Percentiles rank a stretch among this genome's conserved stretches.
Conservation (phyloP, 2,113 vertebrate species). For the Heterotilapia buettikoferi region DNA sequence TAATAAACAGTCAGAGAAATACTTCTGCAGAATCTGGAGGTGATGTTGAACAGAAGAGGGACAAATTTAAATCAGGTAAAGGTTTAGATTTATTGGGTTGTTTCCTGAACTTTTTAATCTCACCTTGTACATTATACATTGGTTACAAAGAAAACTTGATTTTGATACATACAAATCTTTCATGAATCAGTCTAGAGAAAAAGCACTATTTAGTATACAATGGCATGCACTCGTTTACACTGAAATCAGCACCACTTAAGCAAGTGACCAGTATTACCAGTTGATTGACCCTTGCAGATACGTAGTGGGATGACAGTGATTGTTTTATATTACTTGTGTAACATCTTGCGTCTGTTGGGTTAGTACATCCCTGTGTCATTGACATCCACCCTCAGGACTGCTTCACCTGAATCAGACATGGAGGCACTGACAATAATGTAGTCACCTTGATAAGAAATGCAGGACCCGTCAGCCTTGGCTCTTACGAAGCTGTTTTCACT, state of each 20-base stretch:
- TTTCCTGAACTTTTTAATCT: neutral
- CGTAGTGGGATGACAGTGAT: neutral
- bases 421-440: conserved; percentile 32
- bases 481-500: conserved; percentile 35
- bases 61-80: neutral
- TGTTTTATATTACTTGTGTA: neutral
- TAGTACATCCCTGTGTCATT: conserved; percentile 39
- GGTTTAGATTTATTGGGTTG: neutral
- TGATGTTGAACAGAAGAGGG: neutral
- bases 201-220: neutral
- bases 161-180: neutral
- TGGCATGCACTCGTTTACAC: neutral
- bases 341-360: neutral
- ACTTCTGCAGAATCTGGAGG: neutral
- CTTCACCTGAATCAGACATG: conserved; percentile 52
- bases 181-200: neutral
- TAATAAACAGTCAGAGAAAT: neutral
- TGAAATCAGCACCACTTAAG: neutral
- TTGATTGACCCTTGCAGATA: neutral
- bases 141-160: neutral
- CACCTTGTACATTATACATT: neutral
- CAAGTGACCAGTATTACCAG: neutral
- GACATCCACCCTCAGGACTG: conserved; percentile 36
- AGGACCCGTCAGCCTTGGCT: conserved; percentile 43
- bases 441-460: conserved; percentile 31